Base-by-base conservation (phyloP, 1,140 invertebrate species). In the Hirudo medicinalis region DNA sequence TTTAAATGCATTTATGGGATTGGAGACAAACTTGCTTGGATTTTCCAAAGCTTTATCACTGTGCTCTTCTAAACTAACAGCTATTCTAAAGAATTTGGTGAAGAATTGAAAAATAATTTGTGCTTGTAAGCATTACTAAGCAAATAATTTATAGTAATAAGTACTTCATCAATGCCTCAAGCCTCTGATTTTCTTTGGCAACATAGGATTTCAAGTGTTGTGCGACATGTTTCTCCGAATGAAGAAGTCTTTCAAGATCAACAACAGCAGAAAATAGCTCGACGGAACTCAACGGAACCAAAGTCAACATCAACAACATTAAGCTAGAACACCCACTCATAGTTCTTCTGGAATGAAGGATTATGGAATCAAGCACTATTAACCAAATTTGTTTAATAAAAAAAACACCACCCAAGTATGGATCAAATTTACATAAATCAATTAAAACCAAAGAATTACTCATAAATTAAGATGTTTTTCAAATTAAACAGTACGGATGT, bases 1-100 rank as follows among this genome's bases (percentile, higher is more conserved):
- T 36, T 95, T 85, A 82, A 94, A 99, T 49, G 94, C 93, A 84
- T 97, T 97, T 71, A 98, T 91, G 2, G 95, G 95, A 85, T 99
- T 98, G 2, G 89, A 88, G 43, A 97, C 83, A 79, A 93, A 94
- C 73, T 87, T 86, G 63, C 89, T 87, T 25, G 90, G 87, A 79
- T 95, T 89, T 71, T 86, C 82, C 75, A 88, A 86, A 2, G 92
- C 91, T 76, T 86, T 86, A 25, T 87, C 83, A 79, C 94, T 90
- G 78, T 94, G 89, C 49, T 76, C 74, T 49, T 81, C 79, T 76
- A 84, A 85, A 69, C 85, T 83, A 57, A 77, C 75, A 17, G 82
- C 77, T 70, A 84, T 75, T 72, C 84, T 70, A 27, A 13, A 5
- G 25, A 43, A 49, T n/a, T 71, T 36, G 71, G 15, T 49, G 43